Evolutionary conservation across 1,140 invertebrate species (phyloP).

Genomic region (Drosophila ohnishii): DNA sequence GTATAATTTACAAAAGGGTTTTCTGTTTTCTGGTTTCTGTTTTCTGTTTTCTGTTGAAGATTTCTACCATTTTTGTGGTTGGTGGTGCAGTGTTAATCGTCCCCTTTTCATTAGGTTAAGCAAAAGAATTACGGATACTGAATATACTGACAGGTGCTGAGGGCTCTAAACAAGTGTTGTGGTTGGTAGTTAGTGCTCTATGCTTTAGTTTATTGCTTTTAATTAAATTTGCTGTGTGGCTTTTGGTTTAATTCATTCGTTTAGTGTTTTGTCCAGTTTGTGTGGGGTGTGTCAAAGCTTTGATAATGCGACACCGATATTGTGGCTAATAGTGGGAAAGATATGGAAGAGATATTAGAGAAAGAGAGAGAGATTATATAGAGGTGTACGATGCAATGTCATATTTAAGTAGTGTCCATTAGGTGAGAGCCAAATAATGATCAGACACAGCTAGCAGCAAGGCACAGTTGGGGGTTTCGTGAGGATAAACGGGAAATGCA

Average conservation of each 20-base stretch:
- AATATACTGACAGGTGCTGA: slow-evolving; percentile 39
- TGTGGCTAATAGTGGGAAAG: slow-evolving; percentile 79
- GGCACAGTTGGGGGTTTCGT: slow-evolving; percentile 36
- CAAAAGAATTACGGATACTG: slow-evolving; percentile 34
- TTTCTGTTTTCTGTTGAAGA: slow-evolving; percentile 10
- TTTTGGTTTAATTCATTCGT: slow-evolving; percentile 19
- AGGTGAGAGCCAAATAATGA: slow-evolving; percentile 16
- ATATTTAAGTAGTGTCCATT: slow-evolving; percentile 18
- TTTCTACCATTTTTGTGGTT: slow-evolving; percentile 41
- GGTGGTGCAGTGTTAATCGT: slow-evolving; percentile 21
- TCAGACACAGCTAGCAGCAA: slow-evolving; percentile 55
- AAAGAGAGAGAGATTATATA: slow-evolving; percentile 47
- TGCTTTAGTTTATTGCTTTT: slow-evolving; percentile 28
- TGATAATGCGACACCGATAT: slow-evolving; percentile 83
- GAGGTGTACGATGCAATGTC: slow-evolving; percentile 33
- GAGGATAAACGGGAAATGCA: slow-evolving; percentile 29
- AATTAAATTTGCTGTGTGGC: slow-evolving; percentile 29
- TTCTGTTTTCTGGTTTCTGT: slow-evolving; percentile 19
- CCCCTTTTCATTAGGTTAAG: slow-evolving; percentile 17
- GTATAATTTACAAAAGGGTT: slow-evolving; percentile 67
- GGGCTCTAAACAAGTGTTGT: slow-evolving; percentile 34
- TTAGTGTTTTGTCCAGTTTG: slow-evolving; percentile 66
- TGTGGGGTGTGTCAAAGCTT: slow-evolving; percentile 82
- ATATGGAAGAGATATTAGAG: slow-evolving; percentile 74
- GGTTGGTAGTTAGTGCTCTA: slow-evolving; percentile 39